Evolutionary conservation across 1,140 invertebrate genomes (phyloP), one percentile per base, ranked within the genome.

Genomic region (Atta texana): DNA sequence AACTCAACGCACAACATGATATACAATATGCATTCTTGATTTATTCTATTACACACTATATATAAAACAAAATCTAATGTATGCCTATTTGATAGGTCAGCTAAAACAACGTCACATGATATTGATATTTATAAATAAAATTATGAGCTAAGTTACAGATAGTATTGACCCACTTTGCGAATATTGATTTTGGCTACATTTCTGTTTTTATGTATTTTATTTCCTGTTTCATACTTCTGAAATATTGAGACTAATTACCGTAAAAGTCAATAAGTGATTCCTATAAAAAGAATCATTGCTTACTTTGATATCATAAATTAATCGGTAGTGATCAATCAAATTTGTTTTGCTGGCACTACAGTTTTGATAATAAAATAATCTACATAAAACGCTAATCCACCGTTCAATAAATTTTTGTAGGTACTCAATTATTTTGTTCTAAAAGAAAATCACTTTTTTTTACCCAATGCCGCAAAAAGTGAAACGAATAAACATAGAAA

Each of bases 81-180:
- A 31, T 28, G 16, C 8, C 39, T 53, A 16, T 18, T 10, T 80
- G 28, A 28, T 57, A 24, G 28, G 8, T 69, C 28, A 49, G 8
- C 2, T 18, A 31, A 64, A 78, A 51, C 8, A 3, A 24, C 12
- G 7, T 24, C 31, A 44, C 18, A 10, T 24, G 24, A 24, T 24
- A 24, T 6, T 8, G 63, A 55, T 80, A 68, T 68, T 69, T 68
- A 34, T 68, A 31, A 55, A 68, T 8, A 28, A 34, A 66, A n/a
- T 66, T 21, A 21, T 18, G 3, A 66, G 5, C 64, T n/a, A 68
- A 68, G 0, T 21, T 57, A 5, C 63, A 39, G 10, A 64, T 24
- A 34, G 14, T 80, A 39, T 66, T 53, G 28, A 16, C 14, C 44
- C 3, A 53, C 4, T 55, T 80, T 53, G 28, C 3, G 16, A 80